Conservation (phyloP, 2,113 vertebrate genomes). For the Herpailurus yagouaroundi region DNA sequence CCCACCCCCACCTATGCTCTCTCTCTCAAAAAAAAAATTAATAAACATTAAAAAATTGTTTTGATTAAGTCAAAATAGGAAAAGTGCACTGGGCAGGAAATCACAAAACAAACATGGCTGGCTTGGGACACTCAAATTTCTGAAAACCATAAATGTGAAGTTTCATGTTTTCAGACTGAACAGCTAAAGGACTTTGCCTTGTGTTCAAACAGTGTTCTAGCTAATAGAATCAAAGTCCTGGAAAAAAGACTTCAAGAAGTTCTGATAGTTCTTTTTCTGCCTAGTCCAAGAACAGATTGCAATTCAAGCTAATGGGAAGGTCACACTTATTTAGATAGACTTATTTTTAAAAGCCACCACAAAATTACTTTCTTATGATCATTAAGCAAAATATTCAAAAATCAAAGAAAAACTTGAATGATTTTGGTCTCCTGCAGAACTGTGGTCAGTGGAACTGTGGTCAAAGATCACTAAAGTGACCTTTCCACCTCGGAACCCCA, state of each 20-base stretch:
- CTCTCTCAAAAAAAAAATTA: no score
- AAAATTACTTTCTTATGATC: constrained; percentile 63
- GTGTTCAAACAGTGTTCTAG: constrained; percentile 55
- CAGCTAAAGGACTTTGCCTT: constrained; percentile 48
- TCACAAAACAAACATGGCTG: background rate
- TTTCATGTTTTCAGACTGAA: constrained; percentile 41
- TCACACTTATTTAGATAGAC: constrained; percentile 57
- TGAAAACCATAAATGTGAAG: constrained; percentile 47
- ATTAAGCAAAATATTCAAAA: constrained; percentile 37
- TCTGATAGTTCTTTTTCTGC: constrained; percentile 51
- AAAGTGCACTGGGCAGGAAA: background rate
- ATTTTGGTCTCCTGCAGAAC: background rate
- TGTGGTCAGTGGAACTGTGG: constrained; percentile 38
- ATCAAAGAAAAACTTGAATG: constrained; percentile 44
- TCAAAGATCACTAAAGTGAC: background rate
- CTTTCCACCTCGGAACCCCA: constrained; percentile 50
- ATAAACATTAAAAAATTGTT: background rate
- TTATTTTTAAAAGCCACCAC: constrained; percentile 44
- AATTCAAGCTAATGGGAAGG: constrained; percentile 54
- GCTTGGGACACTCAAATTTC: constrained; percentile 31
- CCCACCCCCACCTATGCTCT: no score
- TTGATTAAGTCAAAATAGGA: constrained; percentile 33
- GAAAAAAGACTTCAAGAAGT: constrained; percentile 49
- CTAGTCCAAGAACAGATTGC: constrained; percentile 29
- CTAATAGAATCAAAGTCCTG: constrained; percentile 55